Evolutionary conservation across 1,140 invertebrate genomes (phyloP).

Genomic region (Lycorma delicatula): DNA sequence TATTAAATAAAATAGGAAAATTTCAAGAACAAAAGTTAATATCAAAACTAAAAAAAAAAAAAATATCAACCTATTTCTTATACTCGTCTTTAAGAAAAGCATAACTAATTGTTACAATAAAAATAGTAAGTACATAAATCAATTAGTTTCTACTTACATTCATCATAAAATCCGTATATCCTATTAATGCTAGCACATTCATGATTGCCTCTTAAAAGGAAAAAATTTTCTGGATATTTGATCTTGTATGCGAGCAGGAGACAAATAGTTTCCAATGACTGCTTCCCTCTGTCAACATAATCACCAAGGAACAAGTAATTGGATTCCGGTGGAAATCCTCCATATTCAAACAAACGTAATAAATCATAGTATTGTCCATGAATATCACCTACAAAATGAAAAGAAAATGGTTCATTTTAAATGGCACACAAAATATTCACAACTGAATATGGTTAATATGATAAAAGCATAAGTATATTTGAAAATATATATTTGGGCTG

Average conservation of each 20-base stretch:
- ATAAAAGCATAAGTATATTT: too few species aligned
- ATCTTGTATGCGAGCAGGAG: slow-evolving; percentile 88
- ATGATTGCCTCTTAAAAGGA: slow-evolving; percentile 77
- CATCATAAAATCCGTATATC: slow-evolving; percentile 85
- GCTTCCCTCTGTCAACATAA: slow-evolving; percentile 84
- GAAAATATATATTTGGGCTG: too few species aligned
- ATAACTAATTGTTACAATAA: too few species aligned
- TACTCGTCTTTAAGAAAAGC: too few species aligned
- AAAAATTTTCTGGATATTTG: slow-evolving; percentile 94
- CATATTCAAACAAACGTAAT: slow-evolving; percentile 91
- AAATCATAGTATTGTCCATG: slow-evolving; percentile 93
- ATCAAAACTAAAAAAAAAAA: too few species aligned
- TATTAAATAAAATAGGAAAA: too few species aligned
- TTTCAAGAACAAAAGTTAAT: too few species aligned
- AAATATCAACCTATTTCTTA: too few species aligned
- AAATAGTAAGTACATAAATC: too few species aligned
- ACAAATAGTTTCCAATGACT: slow-evolving; percentile 80
- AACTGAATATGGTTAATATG: not conserved
- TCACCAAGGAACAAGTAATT: slow-evolving; percentile 95
- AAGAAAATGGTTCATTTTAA: not conserved
- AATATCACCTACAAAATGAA: slow-evolving; percentile 72
- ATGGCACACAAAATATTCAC: not conserved
- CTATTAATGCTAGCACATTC: slow-evolving; percentile 81
- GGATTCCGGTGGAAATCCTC: slow-evolving; percentile 92
- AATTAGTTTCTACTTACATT: too few species aligned